Percentiles rank a stretch among this genome's conserved stretches.
These are phyloP conservation scores for Alethe diademata DNA, from an alignment of 2,113 vertebrate genomes.

Conservation along the genomic window DNA sequence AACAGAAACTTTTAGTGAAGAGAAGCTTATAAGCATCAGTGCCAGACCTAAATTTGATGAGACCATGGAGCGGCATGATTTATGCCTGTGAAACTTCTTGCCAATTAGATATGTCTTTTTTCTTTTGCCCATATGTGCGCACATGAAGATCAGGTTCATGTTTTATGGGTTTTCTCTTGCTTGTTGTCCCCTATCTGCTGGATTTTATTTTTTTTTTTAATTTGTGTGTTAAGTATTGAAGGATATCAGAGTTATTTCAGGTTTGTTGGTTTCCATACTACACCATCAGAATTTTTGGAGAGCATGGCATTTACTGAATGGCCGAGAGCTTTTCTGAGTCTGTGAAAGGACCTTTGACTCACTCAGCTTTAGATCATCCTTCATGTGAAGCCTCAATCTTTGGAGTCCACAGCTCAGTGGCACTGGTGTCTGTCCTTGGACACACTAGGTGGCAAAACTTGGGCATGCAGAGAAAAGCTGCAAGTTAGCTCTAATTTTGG, in stretches of 20 bases:
- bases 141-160: background rate
- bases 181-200: background rate
- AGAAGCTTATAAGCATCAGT: background rate
- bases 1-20: background rate
- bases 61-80: accelerated
- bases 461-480: background rate
- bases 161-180: background rate
- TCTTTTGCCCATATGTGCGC: background rate
- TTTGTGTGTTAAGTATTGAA: background rate
- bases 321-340: background rate
- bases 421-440: background rate
- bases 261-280: background rate
- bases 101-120: background rate
- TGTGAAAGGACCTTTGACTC: background rate
- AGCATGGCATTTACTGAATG: background rate
- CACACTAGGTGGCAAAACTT: background rate
- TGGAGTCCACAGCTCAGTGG: background rate
- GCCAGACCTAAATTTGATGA: background rate
- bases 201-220: background rate
- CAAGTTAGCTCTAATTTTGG: background rate
- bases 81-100: background rate
- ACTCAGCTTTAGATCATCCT: background rate
- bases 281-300: background rate
- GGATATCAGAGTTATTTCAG: background rate
- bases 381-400: background rate